Percentiles rank a stretch among this genome's conserved stretches.
phyloP scores from a whole-genome alignment of 2,113 vertebrate species.

The Oreotragus oreotragus region DNA sequence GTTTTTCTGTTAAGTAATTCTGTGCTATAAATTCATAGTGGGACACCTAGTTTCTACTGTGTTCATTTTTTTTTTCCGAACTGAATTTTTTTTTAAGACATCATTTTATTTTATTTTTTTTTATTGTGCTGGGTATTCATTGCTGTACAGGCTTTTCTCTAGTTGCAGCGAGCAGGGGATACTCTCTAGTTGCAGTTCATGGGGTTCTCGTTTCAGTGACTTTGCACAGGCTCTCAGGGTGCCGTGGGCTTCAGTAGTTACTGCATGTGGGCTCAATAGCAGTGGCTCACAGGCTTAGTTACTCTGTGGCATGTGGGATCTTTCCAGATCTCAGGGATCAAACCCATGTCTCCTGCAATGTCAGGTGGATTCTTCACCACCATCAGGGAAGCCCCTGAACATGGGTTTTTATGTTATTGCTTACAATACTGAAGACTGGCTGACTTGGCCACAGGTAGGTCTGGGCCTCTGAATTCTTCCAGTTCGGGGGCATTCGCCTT shows the following conservation, averaged over 20 bases:
- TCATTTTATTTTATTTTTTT: background rate
- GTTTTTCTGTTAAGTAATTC: background rate
- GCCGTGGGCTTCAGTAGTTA: background rate
- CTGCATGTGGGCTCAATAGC: background rate
- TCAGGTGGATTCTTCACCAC: background rate
- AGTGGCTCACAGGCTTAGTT: background rate
- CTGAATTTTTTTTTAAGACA: background rate
- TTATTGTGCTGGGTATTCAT: background rate
- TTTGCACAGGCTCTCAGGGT: background rate
- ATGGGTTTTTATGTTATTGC: background rate
- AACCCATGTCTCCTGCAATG: background rate
- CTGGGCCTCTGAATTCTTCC: background rate
- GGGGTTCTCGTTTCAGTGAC: background rate
- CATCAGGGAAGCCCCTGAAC: background rate
- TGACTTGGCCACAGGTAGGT: background rate
- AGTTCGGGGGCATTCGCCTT: background rate
- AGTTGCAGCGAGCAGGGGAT: fast-evolving
- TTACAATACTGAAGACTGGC: background rate
- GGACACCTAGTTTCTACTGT: background rate
- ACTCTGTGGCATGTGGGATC: background rate
- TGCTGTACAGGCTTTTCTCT: background rate
- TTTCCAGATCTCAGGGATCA: background rate
- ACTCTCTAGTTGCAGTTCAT: background rate
- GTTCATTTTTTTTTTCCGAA: background rate
- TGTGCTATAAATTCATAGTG: background rate